Conservation (phyloP, 2,888 invertebrate genomes). For the Trichogramma dendrolimi region DNA sequence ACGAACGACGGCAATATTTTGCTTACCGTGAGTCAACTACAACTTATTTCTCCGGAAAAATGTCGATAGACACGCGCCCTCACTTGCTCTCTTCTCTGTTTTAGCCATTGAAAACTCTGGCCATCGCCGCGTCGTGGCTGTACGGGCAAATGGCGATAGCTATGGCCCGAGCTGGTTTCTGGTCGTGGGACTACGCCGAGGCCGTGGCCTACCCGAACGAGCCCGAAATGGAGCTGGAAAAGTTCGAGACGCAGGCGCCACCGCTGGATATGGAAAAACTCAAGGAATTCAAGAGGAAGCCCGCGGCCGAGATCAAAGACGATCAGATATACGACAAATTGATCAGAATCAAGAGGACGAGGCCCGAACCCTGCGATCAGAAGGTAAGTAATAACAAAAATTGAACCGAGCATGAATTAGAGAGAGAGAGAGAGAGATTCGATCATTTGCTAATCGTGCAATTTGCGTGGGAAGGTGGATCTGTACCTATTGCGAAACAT, state of each 20-base stretch:
- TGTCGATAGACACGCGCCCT: neutral
- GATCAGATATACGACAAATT: constrained; percentile 61
- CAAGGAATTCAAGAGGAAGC: constrained; percentile 36
- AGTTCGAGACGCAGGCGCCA: constrained; percentile 28
- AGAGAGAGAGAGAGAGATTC: neutral
- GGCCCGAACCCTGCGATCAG: constrained; percentile 81
- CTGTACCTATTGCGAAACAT: constrained; percentile 51
- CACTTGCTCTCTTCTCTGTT: neutral
- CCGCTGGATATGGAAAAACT: constrained; percentile 26
- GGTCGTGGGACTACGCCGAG: constrained; percentile 40
- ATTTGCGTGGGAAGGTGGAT: constrained; percentile 38
- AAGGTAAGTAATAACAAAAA: constrained; percentile 52
- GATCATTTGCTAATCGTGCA: neutral
- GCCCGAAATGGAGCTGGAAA: constrained; percentile 30
- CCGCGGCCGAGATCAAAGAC: constrained; percentile 51
- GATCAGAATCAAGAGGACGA: constrained; percentile 70
- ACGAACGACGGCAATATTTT: constrained; percentile 61
- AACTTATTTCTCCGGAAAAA: neutral
- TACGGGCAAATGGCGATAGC: constrained; percentile 39
- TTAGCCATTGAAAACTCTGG: constrained; percentile 43
- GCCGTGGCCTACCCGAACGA: constrained; percentile 39
- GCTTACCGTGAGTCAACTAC: constrained; percentile 57
- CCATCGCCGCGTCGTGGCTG: constrained; percentile 41
- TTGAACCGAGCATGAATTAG: neutral
- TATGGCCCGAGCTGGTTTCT: constrained; percentile 43